Conservation (phyloP, 1,140 invertebrate species). For the Caerostris darwini region DNA sequence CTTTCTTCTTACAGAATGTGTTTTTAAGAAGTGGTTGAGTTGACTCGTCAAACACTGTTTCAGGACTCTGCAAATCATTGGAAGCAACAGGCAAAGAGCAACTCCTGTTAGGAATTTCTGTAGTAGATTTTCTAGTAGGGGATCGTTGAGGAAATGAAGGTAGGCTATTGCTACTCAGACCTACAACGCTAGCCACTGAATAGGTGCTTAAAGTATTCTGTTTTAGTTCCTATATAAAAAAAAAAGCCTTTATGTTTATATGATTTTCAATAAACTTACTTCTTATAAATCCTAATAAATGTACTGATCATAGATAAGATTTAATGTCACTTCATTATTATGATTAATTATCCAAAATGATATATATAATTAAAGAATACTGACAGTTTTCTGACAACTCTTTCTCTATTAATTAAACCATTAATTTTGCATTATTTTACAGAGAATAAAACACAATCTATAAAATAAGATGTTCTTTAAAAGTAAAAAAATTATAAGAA, state of each 20-base stretch:
- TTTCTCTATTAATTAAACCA: too few species aligned
- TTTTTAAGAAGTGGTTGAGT: neutral
- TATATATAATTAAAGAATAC: too few species aligned
- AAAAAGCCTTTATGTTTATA: neutral
- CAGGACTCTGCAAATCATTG: neutral
- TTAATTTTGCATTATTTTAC: too few species aligned
- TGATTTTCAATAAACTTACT: too few species aligned
- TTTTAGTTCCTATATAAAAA: conserved; percentile 18
- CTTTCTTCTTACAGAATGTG: neutral
- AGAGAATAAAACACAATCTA: too few species aligned
- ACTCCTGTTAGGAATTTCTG: conserved; percentile 20
- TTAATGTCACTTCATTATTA: too few species aligned
- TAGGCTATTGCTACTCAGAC: conserved; percentile 68
- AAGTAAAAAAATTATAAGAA: too few species aligned
- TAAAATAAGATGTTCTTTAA: too few species aligned
- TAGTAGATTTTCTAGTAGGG: conserved; percentile 44
- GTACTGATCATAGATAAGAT: too few species aligned
- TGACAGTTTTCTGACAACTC: too few species aligned
- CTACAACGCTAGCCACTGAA: conserved; percentile 45
- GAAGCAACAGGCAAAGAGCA: conserved; percentile 64
- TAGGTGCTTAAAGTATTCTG: neutral
- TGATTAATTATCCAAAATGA: too few species aligned
- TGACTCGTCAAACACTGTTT: conserved; percentile 9
- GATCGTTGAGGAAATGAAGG: conserved; percentile 31
- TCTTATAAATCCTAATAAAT: too few species aligned